Evolutionary conservation across 92 coral and sea anemone genomes (phyloP), one percentile per base, ranked within the genome.

Genomic region (Paragorgia papillata): DNA sequence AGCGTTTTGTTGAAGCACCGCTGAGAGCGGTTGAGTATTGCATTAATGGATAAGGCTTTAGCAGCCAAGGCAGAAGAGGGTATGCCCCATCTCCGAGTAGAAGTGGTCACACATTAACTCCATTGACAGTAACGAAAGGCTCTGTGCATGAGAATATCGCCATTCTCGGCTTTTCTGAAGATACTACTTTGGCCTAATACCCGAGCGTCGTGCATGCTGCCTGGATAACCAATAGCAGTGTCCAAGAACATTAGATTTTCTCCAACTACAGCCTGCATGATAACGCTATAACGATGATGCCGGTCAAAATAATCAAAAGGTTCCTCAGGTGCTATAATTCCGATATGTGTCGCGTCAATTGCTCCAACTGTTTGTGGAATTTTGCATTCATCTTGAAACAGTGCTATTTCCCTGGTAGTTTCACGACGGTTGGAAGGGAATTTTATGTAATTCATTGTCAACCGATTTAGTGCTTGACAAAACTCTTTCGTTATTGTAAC

Each of bases 151-250:
- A 82, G 73, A 58, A 82, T 76, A 0, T 43, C 64, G 3, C 74
- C 75, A 48, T 87, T 78, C 62, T 75, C 85, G 1, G 86, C 87
- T 49, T 79, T 73, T n/a, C 43, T 20, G 56, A 69, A 83, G 0
- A 87, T 26, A 22, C 79, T 57, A 15, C 71, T 56, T 19, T 21
- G 18, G 17, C 79, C 65, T 26, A 82, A 29, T 0, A 86, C 75
- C n/a, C 90, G 40, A 3, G 90, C 90, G 56, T 82, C 76, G 58
- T 86, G 84, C 86, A 86, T 75, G 62, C 84, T 76, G 7, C 90
- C 80, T 0, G 90, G 90, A 48, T 55, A 82, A 15, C 90, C 90
- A 33, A 85, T 85, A 7, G 82, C 88, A 0, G 88, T 79, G 68
- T 84, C 84, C 73, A 84, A 49, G 68, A 78, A 77, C 80, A 58